Evolutionary conservation across 2,888 invertebrate genomes (phyloP), one percentile per base, ranked within the genome.

Genomic region (Xanthia icteritia): DNA sequence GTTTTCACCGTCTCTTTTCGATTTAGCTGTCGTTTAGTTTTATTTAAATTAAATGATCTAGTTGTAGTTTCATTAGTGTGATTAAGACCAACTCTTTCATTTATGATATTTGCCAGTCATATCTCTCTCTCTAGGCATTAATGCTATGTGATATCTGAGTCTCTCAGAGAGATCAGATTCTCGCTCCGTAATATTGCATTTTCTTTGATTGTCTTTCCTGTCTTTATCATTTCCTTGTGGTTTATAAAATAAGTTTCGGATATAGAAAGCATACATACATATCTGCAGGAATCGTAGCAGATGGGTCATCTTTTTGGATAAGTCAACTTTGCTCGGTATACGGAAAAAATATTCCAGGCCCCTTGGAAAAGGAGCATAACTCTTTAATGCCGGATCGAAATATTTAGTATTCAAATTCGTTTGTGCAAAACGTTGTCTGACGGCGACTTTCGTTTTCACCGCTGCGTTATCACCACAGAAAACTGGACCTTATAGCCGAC

Each of bases 401-500:
- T 86, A 92, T 93, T 92, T 89, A 87, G 92, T 94, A 96, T 96
- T 96, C 95, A 95, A 96, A 96, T 95, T 94, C 93, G 93, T 94
- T 93, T 94, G 94, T 95, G 96, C 95, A 94, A 96, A 96, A 94
- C 93, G 92, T 88, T 90, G 92, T 91, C 91, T 88, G 89, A 85
- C 87, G 83, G 86, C 91, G 93, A 96, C 96, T 96, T 96, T 96
- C 96, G 91, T 95, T 96, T 96, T 96, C 96, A 94, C 94, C 92
- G 72, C 77, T 71, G 78, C 42, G 65, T 39, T 66, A 23, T 45
- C 31, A 71, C 64, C 76, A 71, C 66, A 73, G 78, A 42, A 93
- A 86, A 90, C n/a, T 88, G 72, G 80, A 88, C 94, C 90, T 87
- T 94, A 91, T 69, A 0, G 0, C 0, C 0, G 11, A 54, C 2